Evolutionary conservation across 2,888 invertebrate genomes (phyloP).

Genomic region (Candidula unifasciata): DNA sequence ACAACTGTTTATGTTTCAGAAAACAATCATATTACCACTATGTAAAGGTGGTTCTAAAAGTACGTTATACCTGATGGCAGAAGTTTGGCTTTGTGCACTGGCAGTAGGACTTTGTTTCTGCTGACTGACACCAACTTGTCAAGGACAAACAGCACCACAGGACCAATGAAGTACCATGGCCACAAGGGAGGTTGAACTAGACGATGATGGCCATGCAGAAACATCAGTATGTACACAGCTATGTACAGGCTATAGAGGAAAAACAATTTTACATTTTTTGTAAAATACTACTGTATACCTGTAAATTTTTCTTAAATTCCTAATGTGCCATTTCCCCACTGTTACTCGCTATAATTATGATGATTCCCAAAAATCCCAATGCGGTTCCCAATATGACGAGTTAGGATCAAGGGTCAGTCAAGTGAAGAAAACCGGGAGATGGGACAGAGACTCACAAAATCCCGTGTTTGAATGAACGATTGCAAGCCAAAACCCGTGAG

Average conservation of each 20-base stretch:
- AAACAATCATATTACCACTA: no score
- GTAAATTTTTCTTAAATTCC: neutral
- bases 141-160: slow-evolving; percentile 81
- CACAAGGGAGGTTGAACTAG: slow-evolving; percentile 81
- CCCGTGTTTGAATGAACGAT: no score
- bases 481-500: no score
- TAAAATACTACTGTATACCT: neutral
- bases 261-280: no score
- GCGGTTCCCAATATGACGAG: no score
- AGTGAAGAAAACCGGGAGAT: no score
- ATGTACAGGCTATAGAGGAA: slow-evolving; percentile 29
- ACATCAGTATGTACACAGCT: slow-evolving; percentile 81
- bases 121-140: slow-evolving; percentile 81
- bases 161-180: slow-evolving; percentile 81
- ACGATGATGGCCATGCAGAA: slow-evolving; percentile 82
- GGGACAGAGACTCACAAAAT: no score
- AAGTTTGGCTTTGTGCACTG: slow-evolving; percentile 80
- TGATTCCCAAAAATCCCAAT: no score
- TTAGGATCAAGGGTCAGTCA: no score
- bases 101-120: slow-evolving; percentile 82
- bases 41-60: no score
- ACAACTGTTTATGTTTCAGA: no score
- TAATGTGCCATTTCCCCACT: neutral
- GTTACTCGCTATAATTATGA: no score
- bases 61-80: slow-evolving; percentile 81